Evolutionary conservation across 2,113 vertebrate genomes (phyloP).

Genomic region (Oreochromis aureus): DNA sequence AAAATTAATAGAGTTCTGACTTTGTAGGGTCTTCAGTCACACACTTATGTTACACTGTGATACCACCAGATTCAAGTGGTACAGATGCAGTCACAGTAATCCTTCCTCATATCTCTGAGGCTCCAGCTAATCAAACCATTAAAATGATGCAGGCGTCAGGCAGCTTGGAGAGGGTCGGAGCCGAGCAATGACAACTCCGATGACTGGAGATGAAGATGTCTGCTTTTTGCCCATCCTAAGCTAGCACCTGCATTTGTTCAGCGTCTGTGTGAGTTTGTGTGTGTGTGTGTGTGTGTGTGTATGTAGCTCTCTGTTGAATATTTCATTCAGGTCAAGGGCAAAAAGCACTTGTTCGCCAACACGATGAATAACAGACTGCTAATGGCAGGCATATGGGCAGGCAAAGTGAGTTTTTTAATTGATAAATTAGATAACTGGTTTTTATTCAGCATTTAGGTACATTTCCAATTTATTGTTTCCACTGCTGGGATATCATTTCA

Average conservation of each 20-base stretch:
- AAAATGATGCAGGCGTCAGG: conserved; percentile 50
- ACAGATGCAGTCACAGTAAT: conserved; percentile 35
- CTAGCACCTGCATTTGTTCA: conserved; percentile 1
- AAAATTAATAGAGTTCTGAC: background rate
- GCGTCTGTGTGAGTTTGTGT: background rate
- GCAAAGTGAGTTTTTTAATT: conserved; percentile 4
- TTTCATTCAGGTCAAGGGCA: conserved; percentile 44
- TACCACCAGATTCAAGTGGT: conserved; percentile 17
- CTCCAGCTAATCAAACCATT: conserved; percentile 25
- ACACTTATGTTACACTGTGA: background rate
- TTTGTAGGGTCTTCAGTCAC: background rate
- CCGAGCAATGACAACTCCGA: conserved; percentile 16
- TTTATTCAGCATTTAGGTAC: conserved; percentile 10
- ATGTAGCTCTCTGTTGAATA: background rate
- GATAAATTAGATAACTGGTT: conserved; percentile 13
- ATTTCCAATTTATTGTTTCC: conserved; percentile 15
- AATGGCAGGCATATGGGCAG: conserved; percentile 19
- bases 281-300: background rate
- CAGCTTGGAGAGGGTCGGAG: conserved; percentile 2
- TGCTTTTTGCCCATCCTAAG: background rate
- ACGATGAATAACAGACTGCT: conserved; percentile 13
- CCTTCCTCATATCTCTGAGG: background rate
- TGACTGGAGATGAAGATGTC: conserved; percentile 30
- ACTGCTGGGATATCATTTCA: conserved; percentile 25
- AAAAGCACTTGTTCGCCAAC: conserved; percentile 24